Conservation (phyloP, 2,888 invertebrate species). For the Sesia apiformis region DNA sequence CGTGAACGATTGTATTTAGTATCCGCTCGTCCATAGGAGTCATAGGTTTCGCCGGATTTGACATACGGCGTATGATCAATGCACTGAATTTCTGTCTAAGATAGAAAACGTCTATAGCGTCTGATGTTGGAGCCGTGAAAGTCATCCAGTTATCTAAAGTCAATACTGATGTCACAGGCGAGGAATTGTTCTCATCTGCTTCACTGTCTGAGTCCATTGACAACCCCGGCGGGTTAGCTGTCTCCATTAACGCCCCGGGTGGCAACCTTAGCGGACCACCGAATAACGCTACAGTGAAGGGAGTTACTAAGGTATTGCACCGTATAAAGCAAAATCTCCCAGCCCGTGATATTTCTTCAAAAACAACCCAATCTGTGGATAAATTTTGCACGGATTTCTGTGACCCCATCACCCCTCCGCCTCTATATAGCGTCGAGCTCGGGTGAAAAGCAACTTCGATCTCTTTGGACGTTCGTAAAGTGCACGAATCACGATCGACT, state of each 20-base stretch:
- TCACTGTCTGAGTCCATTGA: constrained; percentile 66
- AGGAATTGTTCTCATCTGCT: constrained; percentile 46
- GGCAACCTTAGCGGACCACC: constrained; percentile 81
- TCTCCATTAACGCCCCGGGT: constrained; percentile 49
- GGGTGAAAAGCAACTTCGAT: constrained; percentile 70
- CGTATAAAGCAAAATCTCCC: constrained; percentile 81
- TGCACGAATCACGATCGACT: constrained; percentile 77
- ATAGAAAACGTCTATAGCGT: constrained; percentile 78
- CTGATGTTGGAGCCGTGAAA: constrained; percentile 80
- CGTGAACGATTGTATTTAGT: constrained; percentile 77
- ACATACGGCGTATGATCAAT: constrained; percentile 77
- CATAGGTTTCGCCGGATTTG: constrained; percentile 72
- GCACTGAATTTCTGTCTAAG: constrained; percentile 83
- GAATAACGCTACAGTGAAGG: constrained; percentile 86
- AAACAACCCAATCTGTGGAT: constrained; percentile 89
- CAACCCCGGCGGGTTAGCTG: constrained; percentile 58
- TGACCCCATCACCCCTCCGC: constrained; percentile 52
- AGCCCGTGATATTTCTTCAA: constrained; percentile 86
- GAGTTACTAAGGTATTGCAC: constrained; percentile 87
- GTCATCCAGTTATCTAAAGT: constrained; percentile 84
- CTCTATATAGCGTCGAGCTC: constrained; percentile 78
- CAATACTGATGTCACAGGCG: constrained; percentile 58
- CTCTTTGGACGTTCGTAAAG: constrained; percentile 78
- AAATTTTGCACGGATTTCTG: constrained; percentile 54
- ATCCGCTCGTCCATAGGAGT: constrained; percentile 79